Evolutionary conservation across 1,140 invertebrate genomes (phyloP).

Genomic region (Drosophila tani): DNA sequence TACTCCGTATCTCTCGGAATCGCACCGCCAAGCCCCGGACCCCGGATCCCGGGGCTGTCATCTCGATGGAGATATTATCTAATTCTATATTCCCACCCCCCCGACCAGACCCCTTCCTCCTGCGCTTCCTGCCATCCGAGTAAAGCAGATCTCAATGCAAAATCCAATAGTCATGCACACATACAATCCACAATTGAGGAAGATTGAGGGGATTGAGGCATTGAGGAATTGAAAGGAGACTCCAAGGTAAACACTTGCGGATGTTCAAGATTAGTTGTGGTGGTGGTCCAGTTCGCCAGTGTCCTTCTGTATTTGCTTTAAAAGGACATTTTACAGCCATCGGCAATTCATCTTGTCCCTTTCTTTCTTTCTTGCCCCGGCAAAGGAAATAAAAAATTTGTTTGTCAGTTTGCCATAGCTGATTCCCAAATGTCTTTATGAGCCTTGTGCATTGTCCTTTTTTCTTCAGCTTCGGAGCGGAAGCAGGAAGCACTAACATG

Average conservation of each 20-base stretch:
- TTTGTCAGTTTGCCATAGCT: constrained; percentile 62
- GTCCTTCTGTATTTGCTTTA: constrained; percentile 68
- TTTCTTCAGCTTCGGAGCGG: constrained; percentile 35
- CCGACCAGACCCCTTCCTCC: background rate
- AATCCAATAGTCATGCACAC: constrained; percentile 80
- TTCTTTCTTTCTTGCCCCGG: constrained; percentile 26
- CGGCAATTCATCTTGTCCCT: constrained; percentile 73
- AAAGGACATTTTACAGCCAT: constrained; percentile 75
- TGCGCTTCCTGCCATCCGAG: background rate
- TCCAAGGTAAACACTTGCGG: constrained; percentile 79
- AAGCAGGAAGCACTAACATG: constrained; percentile 72
- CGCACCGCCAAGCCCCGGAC: constrained; percentile 4
- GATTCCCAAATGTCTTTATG: constrained; percentile 67
- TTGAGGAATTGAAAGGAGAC: constrained; percentile 67
- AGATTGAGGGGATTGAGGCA: constrained; percentile 67
- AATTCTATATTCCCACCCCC: constrained; percentile 45
- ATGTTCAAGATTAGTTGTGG: constrained; percentile 75
- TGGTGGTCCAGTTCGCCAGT: constrained; percentile 63
- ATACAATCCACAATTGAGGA: constrained; percentile 69
- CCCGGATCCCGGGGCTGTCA: constrained; percentile 21
- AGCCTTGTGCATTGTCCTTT: constrained; percentile 51
- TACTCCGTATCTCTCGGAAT: constrained; percentile 25
- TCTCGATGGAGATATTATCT: constrained; percentile 53
- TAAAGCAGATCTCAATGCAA: constrained; percentile 58
- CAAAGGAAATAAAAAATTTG: constrained; percentile 71